Conservation (phyloP, 2,113 vertebrate species). For the Ovis canadensis region DNA sequence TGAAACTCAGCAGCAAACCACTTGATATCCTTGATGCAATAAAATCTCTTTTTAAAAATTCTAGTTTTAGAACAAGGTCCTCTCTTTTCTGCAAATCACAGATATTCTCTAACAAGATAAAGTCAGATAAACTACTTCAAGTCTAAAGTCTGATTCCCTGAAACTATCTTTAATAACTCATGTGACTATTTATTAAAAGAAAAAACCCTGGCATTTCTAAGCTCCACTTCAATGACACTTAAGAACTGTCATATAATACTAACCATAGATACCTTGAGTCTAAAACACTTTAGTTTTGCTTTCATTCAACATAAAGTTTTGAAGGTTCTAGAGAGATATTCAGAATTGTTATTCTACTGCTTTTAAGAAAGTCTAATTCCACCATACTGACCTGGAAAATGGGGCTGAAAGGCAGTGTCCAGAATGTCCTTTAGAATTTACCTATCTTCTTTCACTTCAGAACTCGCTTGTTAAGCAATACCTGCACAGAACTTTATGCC, state of each 20-base stretch:
- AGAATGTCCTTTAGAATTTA: not conserved
- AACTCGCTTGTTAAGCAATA: not conserved
- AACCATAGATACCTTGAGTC: not conserved
- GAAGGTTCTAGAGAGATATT: not conserved
- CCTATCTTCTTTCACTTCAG: not conserved
- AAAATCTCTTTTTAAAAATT: not conserved
- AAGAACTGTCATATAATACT: not conserved
- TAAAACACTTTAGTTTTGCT: not conserved
- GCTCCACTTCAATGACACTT: constrained; percentile 5
- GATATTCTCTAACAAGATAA: constrained; percentile 22
- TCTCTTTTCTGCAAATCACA: not conserved
- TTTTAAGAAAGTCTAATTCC: not conserved
- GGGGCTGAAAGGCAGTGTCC: not conserved
- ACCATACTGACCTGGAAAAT: constrained; percentile 9
- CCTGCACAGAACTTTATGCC: not conserved
- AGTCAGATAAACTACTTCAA: not conserved
- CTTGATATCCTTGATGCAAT: not conserved
- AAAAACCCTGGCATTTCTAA: not conserved
- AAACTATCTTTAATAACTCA: not conserved
- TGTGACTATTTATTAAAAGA: not conserved
- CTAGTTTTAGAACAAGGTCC: not conserved
- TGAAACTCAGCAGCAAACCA: not conserved
- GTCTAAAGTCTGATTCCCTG: not conserved
- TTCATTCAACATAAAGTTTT: not conserved
- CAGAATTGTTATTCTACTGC: not conserved